A percentile compares a stretch with the other conserved stretches of the same genome.
Evolutionary conservation across 2,888 invertebrate genomes (phyloP).

Genomic region (Stenchaetothrips biformis): DNA sequence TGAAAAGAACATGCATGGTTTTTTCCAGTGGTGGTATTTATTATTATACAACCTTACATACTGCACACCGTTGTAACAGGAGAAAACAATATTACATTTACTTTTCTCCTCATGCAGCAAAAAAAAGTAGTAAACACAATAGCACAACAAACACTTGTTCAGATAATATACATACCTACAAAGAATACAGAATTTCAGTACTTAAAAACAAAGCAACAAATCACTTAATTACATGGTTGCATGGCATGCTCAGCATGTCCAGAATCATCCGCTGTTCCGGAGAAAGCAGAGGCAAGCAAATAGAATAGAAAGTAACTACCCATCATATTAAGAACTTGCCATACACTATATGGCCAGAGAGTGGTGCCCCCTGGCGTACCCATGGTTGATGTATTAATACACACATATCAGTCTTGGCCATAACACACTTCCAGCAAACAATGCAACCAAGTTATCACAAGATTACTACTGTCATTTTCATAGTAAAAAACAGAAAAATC

Average conservation of each 20-base stretch:
- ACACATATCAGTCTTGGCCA: constrained; percentile 15
- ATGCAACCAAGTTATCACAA: constrained; percentile 23
- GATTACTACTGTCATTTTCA: not conserved
- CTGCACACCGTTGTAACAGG: constrained; percentile 11
- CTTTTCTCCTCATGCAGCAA: constrained; percentile 2
- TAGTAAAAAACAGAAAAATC: not conserved
- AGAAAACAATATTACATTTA: constrained; percentile 2
- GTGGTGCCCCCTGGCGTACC: not conserved
- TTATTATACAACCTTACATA: constrained; percentile 3
- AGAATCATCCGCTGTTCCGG: not conserved
- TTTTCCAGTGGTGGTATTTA: constrained; percentile 10
- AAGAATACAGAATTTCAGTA: constrained; percentile 19
- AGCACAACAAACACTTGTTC: constrained; percentile 15
- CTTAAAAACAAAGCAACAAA: constrained; percentile 25
- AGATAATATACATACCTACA: constrained; percentile 16
- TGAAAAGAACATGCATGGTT: not conserved
- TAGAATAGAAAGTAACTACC: constrained; percentile 13
- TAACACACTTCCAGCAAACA: constrained; percentile 10
- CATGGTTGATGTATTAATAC: not conserved
- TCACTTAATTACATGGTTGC: constrained; percentile 25
- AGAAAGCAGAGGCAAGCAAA: constrained; percentile 10
- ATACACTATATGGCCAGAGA: not conserved
- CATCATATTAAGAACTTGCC: not conserved
- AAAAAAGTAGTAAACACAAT: constrained; percentile 6
- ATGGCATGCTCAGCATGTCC: constrained; percentile 18